Evolutionary conservation across 2,888 invertebrate species (phyloP), one percentile per base, ranked within the genome.

Genomic region (Anarsia innoxiella): DNA sequence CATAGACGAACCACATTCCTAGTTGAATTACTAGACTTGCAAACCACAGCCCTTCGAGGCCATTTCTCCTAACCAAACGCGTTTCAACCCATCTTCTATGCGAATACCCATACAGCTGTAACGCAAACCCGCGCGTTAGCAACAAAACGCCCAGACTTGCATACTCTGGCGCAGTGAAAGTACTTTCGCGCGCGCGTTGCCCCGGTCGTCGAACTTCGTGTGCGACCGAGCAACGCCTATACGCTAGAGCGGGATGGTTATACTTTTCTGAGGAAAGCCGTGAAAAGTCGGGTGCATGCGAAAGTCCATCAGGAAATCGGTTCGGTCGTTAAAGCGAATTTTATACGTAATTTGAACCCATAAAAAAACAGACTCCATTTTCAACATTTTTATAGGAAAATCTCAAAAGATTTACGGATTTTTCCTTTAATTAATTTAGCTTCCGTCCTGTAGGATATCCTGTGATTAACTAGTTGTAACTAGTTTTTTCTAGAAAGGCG

Each of bases 121-220:
- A 75, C 75, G 70, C 59, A 66, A 76, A 76, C 69, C 60, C 55
- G 57, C 55, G 46, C 56, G 72, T 70, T n/a, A 65, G 55, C 52
- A 48, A 49, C 58, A 44, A 60, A 56, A 66, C 51, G 49, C 54
- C 59, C 67, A 66, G 72, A 74, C 72, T 77, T 54, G 68, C 67
- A 59, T 70, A 75, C 78, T 75, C 71, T 56, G 45, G 71, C 78
- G 74, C 79, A 82, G 83, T 79, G 82, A 84, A 83, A 83, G 83
- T 83, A 76, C 82, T 83, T 84, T 83, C 83, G 77, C 79, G 80
- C 74, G 79, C 78, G 68, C 78, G 67, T 68, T 69, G 79, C 72
- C 77, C 78, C 78, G 83, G 82, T 82, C 83, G 75, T 65, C 72
- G 78, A 80, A 71, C 78, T 68, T 67, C 60, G 65, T 46, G 58